Conservation (phyloP, 2,888 invertebrate genomes). For the Perdita meconis region DNA sequence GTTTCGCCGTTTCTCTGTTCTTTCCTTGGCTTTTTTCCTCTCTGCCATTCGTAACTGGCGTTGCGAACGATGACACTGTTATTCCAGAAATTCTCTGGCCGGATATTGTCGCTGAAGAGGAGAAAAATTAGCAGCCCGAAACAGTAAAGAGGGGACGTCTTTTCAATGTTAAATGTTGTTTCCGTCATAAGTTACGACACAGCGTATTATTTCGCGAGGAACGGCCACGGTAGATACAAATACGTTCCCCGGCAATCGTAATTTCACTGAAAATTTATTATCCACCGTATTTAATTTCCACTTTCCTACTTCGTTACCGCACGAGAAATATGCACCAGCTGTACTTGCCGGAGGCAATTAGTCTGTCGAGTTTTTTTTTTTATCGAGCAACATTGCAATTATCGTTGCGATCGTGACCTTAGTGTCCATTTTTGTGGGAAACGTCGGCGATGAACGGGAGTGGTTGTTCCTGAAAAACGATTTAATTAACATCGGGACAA, state of each 20-base stretch:
- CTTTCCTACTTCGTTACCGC: neutral
- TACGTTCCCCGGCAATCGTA: neutral
- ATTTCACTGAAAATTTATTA: conserved; percentile 39
- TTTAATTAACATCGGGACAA: conserved; percentile 12
- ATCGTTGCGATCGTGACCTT: conserved; percentile 34
- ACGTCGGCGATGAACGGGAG: conserved; percentile 16
- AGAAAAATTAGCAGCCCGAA: conserved; percentile 17
- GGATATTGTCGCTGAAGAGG: conserved; percentile 32
- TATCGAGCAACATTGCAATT: conserved; percentile 40
- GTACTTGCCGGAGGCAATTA: conserved; percentile 54
- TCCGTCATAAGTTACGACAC: conserved; percentile 26
- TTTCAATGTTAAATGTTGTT: conserved; percentile 38
- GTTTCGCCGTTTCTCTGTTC: conserved; percentile 32
- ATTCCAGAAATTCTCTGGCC: conserved; percentile 36
- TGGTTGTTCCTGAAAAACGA: neutral
- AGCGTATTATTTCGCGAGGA: neutral
- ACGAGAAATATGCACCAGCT: conserved; percentile 28
- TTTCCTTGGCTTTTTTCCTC: conserved; percentile 1
- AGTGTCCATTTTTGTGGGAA: conserved; percentile 47
- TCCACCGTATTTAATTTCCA: conserved; percentile 34
- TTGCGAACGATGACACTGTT: conserved; percentile 46
- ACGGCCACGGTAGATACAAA: neutral
- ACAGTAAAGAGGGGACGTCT: neutral
- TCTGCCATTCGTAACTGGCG: conserved; percentile 29
- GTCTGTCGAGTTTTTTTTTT: conserved; percentile 38